These are phyloP conservation scores for Engraulis encrasicolus DNA, from an alignment of 2,113 vertebrate genomes.

Conservation along the genomic window DNA sequence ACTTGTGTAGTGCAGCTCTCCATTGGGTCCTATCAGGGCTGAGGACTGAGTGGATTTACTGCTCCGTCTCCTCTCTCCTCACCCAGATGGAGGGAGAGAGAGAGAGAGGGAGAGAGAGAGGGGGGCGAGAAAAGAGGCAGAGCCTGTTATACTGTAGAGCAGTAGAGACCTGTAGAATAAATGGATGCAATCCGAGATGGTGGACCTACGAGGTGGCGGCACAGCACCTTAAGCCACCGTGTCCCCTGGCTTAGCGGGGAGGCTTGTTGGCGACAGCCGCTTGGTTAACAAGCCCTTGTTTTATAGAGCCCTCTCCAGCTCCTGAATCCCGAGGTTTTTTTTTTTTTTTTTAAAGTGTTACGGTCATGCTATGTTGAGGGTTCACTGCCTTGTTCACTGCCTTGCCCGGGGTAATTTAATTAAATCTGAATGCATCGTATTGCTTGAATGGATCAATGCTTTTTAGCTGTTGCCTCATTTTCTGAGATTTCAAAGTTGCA, in stretches of 20 bases:
- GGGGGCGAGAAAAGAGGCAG: background rate
- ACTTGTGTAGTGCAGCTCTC: background rate
- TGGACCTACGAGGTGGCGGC: slow-evolving; percentile 16
- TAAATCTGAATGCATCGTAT: too few species aligned
- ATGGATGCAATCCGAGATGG: background rate
- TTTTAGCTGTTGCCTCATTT: background rate
- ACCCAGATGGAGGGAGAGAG: background rate
- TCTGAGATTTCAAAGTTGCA: slow-evolving; percentile 17
- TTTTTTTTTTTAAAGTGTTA: background rate
- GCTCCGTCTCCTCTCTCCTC: background rate
- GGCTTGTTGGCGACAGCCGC: background rate
- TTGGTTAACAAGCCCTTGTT: slow-evolving; percentile 13
- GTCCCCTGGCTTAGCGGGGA: background rate
- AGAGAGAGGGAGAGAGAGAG: too few species aligned
- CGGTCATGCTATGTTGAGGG: background rate
- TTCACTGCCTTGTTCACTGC: background rate
- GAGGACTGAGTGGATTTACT: too few species aligned
- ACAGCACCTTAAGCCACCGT: slow-evolving; percentile 2
- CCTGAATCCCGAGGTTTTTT: background rate
- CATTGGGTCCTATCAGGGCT: background rate
- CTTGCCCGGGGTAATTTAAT: background rate
- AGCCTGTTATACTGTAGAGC: background rate
- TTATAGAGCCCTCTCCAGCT: background rate
- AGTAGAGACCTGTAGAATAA: background rate
- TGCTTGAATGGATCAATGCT: too few species aligned